Evolutionary conservation across 1,140 invertebrate genomes (phyloP).

Genomic region (Calephelis nemesis): DNA sequence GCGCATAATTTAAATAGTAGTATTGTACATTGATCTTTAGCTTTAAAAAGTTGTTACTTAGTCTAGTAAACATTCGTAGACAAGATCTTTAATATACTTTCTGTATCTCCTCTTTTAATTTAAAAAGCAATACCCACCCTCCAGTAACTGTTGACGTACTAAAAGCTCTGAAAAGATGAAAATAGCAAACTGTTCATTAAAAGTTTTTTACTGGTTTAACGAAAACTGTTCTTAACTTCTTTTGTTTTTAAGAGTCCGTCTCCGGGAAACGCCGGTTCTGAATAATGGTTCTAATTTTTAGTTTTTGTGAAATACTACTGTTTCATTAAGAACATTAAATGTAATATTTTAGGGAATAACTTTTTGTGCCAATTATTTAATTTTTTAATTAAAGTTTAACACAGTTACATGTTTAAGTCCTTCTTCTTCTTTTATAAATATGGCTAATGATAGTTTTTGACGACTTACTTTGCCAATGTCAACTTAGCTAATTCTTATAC

Average conservation of each 20-base stretch:
- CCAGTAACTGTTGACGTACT: not conserved
- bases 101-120: not conserved
- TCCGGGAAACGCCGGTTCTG: not conserved
- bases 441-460: too few relatives aligned
- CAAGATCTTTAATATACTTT: too few relatives aligned
- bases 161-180: not conserved
- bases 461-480: too few relatives aligned
- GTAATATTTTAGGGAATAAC: not conserved
- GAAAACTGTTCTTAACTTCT: not conserved
- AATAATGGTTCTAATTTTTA: slow-evolving; percentile 12
- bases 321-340: slow-evolving; percentile 4
- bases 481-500: too few relatives aligned
- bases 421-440: too few relatives aligned
- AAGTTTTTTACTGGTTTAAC: slow-evolving; percentile 1
- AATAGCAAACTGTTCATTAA: not conserved
- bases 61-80: too few relatives aligned
- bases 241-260: slow-evolving; percentile 5
- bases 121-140: not conserved
- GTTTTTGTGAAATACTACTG: not conserved
- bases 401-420: too few relatives aligned
- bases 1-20: too few relatives aligned
- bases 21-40: too few relatives aligned
- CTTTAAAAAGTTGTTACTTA: too few relatives aligned
- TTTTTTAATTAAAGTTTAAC: too few relatives aligned
- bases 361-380: too few relatives aligned